Conservation (phyloP, 92 coral and sea anemone species). For the Pocillopora grandis region DNA sequence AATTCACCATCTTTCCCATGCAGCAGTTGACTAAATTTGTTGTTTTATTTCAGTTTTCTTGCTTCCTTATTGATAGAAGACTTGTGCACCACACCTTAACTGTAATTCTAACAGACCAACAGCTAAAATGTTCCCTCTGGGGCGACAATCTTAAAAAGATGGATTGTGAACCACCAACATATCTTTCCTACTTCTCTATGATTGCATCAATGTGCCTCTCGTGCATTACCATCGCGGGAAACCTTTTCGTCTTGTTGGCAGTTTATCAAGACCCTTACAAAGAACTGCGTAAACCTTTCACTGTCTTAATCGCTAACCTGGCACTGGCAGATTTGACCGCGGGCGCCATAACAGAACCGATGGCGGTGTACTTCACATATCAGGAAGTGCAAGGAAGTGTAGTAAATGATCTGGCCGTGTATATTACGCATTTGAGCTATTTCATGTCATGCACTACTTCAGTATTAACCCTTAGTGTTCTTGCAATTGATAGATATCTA, state of each 20-base stretch:
- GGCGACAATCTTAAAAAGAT: neutral
- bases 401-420: neutral
- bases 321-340: conserved; percentile 53
- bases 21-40: too few species aligned
- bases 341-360: conserved; percentile 42
- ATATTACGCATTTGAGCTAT: conserved; percentile 39
- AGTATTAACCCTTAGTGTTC: conserved; percentile 43
- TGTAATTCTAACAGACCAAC: too few species aligned
- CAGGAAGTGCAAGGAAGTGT: conserved; percentile 25
- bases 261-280: conserved; percentile 43
- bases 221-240: conserved; percentile 33
- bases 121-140: too few species aligned
- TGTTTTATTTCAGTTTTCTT: too few species aligned
- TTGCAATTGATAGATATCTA: conserved; percentile 45
- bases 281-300: conserved; percentile 35
- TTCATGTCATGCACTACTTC: conserved; percentile 44
- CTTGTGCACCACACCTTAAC: too few species aligned
- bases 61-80: too few species aligned
- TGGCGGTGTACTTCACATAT: conserved; percentile 11
- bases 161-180: neutral
- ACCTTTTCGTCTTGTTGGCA: conserved; percentile 37
- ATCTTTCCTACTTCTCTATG: conserved; percentile 17
- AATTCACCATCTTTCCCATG: too few species aligned
- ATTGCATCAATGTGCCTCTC: conserved; percentile 15
- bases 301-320: conserved; percentile 38